These are phyloP conservation scores for Glossosoma conforme DNA, from an alignment of 1,140 invertebrate genomes.

Conservation along the genomic window DNA sequence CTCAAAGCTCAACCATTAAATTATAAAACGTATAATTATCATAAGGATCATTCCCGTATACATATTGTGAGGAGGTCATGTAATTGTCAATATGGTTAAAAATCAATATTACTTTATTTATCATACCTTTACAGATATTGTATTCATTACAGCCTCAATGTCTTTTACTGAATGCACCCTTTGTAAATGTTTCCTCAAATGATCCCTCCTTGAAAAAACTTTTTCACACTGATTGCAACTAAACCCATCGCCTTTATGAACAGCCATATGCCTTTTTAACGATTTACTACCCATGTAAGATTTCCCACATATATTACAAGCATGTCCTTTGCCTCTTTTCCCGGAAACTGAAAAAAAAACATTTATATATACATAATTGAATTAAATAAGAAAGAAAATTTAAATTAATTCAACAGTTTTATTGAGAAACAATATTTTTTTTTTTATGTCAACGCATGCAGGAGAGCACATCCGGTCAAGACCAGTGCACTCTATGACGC, in stretches of 20 bases:
- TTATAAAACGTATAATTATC: too few relatives aligned
- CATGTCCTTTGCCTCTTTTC: not conserved
- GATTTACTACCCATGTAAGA: conserved; percentile 5
- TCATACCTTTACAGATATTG: conserved; percentile 14
- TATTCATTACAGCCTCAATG: conserved; percentile 12
- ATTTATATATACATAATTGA: not conserved
- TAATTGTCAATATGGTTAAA: too few relatives aligned
- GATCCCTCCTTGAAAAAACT: conserved; percentile 14
- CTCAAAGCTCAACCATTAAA: too few relatives aligned
- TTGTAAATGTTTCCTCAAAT: conserved; percentile 13
- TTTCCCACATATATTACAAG: conserved; percentile 9
- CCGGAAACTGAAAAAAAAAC: too few relatives aligned
- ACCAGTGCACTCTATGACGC: too few relatives aligned
- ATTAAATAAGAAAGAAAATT: not conserved
- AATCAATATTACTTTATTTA: not conserved
- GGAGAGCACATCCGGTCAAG: too few relatives aligned
- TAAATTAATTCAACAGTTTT: not conserved
- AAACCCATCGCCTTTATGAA: conserved; percentile 10
- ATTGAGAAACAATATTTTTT: not conserved
- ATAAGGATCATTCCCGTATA: too few relatives aligned
- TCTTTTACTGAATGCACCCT: conserved; percentile 6
- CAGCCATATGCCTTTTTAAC: conserved; percentile 10
- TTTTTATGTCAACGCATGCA: too few relatives aligned
- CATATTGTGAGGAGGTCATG: too few relatives aligned
- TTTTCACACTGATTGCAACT: conserved; percentile 9